These are phyloP conservation scores for Anorthoa munda DNA, from an alignment of 2,888 invertebrate genomes.

Conservation along the genomic window DNA sequence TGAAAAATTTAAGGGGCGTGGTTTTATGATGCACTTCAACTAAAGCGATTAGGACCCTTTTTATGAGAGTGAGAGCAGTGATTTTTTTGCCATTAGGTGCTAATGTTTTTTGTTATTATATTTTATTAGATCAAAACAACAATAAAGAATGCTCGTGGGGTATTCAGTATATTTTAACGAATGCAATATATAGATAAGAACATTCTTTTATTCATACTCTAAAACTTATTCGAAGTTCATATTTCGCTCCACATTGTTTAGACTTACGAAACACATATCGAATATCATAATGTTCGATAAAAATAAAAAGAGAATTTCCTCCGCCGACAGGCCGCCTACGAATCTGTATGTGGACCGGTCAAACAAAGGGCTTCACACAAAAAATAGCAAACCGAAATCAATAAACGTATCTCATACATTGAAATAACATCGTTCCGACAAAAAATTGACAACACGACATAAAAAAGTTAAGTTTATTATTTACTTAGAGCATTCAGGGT, in stretches of 20 bases:
- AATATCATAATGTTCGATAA: constrained; percentile 48
- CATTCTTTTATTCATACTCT: not conserved
- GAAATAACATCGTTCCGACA: constrained; percentile 55
- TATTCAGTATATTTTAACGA: not conserved
- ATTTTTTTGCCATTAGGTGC: constrained; percentile 48
- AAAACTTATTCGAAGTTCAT: constrained; percentile 18
- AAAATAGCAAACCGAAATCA: constrained; percentile 61
- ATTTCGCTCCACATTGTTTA: constrained; percentile 41
- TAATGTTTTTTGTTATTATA: constrained; percentile 35
- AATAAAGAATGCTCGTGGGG: not conserved
- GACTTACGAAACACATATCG: constrained; percentile 45
- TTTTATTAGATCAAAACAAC: constrained; percentile 33
- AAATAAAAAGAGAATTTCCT: constrained; percentile 39
- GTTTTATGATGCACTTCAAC: constrained; percentile 59
- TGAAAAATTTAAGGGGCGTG: constrained; percentile 63
- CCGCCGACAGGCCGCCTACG: constrained; percentile 52
- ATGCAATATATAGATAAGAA: not conserved
- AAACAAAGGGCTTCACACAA: constrained; percentile 60
- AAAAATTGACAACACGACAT: constrained; percentile 60
- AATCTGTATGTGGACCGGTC: constrained; percentile 44
- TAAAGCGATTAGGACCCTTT: constrained; percentile 63
- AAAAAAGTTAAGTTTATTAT: constrained; percentile 63
- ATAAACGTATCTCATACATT: constrained; percentile 62
- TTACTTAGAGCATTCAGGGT: constrained; percentile 56
- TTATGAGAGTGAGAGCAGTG: constrained; percentile 43